Conservation (phyloP, 2,113 vertebrate species). For the Agelaius tricolor region DNA sequence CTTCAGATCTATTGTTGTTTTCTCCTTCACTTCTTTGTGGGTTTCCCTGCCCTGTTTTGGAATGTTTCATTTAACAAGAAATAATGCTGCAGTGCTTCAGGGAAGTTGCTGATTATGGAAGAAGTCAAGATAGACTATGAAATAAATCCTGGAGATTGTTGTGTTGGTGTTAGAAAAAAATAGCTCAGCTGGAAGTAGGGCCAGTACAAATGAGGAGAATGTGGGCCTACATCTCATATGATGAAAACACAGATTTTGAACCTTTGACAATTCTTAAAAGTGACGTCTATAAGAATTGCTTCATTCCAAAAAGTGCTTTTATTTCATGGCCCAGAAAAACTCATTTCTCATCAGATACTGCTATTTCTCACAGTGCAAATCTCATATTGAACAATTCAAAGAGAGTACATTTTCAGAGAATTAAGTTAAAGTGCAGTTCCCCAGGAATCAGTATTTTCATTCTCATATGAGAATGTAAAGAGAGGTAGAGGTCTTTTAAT, state of each 20-base stretch:
- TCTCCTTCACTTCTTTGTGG: neutral
- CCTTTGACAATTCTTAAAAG: neutral
- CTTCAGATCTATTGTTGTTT: neutral
- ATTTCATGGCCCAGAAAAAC: neutral
- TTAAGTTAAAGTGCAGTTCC: neutral
- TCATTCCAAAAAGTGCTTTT: neutral
- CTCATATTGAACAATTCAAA: neutral
- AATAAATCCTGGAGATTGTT: neutral
- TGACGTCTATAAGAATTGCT: neutral
- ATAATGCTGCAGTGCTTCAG: neutral
- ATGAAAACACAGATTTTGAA: neutral
- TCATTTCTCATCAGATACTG: neutral
- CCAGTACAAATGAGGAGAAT: neutral
- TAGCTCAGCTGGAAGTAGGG: neutral
- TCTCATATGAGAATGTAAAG: neutral
- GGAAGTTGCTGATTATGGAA: neutral
- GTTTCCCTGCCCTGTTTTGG: neutral
- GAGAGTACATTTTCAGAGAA: neutral
- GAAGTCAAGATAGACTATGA: neutral
- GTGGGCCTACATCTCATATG: neutral
- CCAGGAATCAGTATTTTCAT: neutral
- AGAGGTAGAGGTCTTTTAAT: neutral
- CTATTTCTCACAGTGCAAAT: neutral
- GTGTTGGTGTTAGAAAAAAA: neutral
- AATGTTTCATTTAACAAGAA: neutral